These are phyloP conservation scores for Scaptomyza cyrtandrae DNA, from an alignment of 2,888 invertebrate genomes.

Conservation along the genomic window DNA sequence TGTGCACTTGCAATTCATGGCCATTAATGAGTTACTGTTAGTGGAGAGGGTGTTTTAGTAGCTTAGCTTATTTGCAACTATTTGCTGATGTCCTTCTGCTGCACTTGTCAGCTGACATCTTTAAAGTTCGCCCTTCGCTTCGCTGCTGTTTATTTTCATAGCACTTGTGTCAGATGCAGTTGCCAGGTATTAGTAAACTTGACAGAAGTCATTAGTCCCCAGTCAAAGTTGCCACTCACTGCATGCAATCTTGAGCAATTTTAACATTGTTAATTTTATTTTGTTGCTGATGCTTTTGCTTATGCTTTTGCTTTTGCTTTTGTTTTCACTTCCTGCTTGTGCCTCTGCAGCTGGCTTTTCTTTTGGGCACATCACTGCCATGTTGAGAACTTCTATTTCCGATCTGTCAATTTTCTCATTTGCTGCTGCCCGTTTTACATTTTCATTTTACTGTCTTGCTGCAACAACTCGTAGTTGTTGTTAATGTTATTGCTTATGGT, in stretches of 20 bases:
- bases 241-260: constrained; percentile 14
- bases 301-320: too few species aligned
- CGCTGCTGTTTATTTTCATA: constrained; percentile 18
- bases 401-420: constrained; percentile 26
- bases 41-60: not conserved
- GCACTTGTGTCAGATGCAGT: constrained; percentile 23
- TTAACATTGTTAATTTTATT: constrained; percentile 41
- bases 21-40: not conserved
- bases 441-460: not conserved
- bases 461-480: not conserved
- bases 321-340: constrained; percentile 13
- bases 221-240: not conserved
- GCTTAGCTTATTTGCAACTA: not conserved
- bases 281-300: constrained; percentile 25
- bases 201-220: constrained; percentile 7
- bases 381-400: constrained; percentile 51
- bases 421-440: not conserved
- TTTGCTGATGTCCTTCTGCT: constrained; percentile 1
- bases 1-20: not conserved
- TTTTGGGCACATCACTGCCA: constrained; percentile 43
- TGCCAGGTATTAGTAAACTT: constrained; percentile 16
- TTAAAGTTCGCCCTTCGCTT: constrained; percentile 29
- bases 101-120: constrained; percentile 38
- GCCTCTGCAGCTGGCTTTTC: constrained; percentile 16
- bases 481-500: constrained; percentile 4